Evolutionary conservation across 2,797 vertebrate genomes (phyloP).

Genomic region (Poeciliopsis paucimaculata): DNA sequence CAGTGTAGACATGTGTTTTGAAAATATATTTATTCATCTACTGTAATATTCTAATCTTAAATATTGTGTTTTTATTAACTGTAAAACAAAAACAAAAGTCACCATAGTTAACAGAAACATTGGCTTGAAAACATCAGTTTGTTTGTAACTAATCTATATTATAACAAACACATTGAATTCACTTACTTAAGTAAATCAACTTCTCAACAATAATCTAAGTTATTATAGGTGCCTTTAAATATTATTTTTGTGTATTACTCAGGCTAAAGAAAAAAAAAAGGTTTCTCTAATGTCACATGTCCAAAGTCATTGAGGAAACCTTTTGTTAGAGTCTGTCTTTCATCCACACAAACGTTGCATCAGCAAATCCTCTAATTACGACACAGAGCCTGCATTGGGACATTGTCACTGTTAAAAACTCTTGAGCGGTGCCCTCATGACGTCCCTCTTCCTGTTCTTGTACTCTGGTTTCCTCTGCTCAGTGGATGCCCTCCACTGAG

Average conservation of each 20-base stretch:
- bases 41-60: too few species aligned
- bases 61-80: not conserved
- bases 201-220: not conserved
- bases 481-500: slow-evolving; percentile 44
- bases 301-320: not conserved
- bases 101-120: not conserved
- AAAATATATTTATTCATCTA: too few species aligned
- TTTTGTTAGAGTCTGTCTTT: not conserved
- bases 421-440: not conserved
- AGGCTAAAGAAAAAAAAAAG: not conserved
- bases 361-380: not conserved
- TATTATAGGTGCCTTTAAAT: not conserved
- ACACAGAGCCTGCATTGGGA: not conserved
- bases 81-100: not conserved
- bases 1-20: too few species aligned
- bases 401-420: slow-evolving; percentile 6
- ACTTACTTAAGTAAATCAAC: not conserved
- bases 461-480: slow-evolving; percentile 35
- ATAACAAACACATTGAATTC: not conserved
- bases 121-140: not conserved
- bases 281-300: not conserved
- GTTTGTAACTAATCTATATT: not conserved
- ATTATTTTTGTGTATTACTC: not conserved
- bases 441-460: slow-evolving; percentile 27
- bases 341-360: not conserved